These are phyloP conservation scores for Drepanosiphum platanoidis DNA, from an alignment of 2,888 invertebrate genomes.

Conservation along the genomic window DNA sequence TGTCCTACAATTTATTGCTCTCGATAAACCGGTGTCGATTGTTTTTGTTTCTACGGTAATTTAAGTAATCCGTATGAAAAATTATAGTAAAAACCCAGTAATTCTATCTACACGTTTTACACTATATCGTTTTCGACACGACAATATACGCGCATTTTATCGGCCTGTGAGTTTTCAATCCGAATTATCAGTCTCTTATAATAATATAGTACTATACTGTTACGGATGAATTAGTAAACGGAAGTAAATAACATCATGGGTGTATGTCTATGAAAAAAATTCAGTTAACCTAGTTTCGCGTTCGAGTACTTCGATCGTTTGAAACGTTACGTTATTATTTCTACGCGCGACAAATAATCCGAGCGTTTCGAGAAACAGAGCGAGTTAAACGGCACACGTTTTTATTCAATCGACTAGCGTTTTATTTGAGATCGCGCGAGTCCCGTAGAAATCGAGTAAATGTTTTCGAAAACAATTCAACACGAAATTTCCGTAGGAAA, in stretches of 20 bases:
- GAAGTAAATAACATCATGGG: no score
- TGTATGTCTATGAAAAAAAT: background rate
- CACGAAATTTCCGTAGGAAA: background rate
- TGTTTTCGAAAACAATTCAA: background rate
- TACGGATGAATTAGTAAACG: no score
- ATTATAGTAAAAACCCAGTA: slow-evolving; percentile 22
- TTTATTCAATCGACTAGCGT: background rate
- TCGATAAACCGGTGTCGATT: background rate
- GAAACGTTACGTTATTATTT: background rate
- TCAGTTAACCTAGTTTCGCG: slow-evolving; percentile 2
- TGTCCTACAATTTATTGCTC: slow-evolving; percentile 24
- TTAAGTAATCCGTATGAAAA: background rate
- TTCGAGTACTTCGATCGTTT: background rate
- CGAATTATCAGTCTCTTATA: slow-evolving; percentile 12
- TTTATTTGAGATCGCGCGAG: background rate
- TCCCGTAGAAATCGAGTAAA: background rate
- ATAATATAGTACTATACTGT: no score
- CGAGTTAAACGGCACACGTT: no score
- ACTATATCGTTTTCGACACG: background rate
- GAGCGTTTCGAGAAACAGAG: background rate
- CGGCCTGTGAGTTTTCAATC: no score
- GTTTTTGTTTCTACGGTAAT: background rate
- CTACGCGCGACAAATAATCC: background rate
- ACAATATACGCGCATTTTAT: background rate
- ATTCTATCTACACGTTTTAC: background rate